Percentiles rank a stretch among this genome's conserved stretches.
Evolutionary conservation across 2,888 invertebrate species (phyloP).

Genomic region (Elgonia sp.): DNA sequence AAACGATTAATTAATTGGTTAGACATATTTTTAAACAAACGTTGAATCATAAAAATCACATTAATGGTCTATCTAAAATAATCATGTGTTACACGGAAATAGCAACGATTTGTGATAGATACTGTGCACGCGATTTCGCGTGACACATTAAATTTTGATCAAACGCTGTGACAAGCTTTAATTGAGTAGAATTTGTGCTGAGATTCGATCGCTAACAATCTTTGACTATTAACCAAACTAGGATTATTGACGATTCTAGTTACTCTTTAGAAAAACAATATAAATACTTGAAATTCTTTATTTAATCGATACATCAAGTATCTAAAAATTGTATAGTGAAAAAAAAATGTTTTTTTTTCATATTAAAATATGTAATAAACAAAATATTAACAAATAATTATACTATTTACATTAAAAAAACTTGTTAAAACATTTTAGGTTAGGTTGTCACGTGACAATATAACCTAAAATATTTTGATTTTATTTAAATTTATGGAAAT

Average conservation of each 20-base stretch:
- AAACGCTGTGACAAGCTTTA: constrained; percentile 31
- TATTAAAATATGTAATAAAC: too few species aligned
- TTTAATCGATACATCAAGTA: too few species aligned
- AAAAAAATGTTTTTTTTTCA: too few species aligned
- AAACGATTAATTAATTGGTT: neutral
- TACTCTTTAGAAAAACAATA: neutral
- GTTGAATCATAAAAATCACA: constrained; percentile 20
- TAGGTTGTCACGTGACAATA: too few species aligned
- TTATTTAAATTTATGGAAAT: too few species aligned
- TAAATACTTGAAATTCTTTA: neutral
- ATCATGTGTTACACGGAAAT: constrained; percentile 27
- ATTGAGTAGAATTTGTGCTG: constrained; percentile 30
- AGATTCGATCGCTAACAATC: constrained; percentile 11
- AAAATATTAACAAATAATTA: too few species aligned
- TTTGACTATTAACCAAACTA: constrained; percentile 22
- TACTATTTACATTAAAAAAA: too few species aligned
- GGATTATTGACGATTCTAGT: neutral
- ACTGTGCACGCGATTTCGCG: constrained; percentile 39
- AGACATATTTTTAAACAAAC: neutral
- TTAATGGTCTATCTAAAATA: constrained; percentile 23
- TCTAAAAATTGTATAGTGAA: too few species aligned
- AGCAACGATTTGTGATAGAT: constrained; percentile 29
- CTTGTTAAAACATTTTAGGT: too few species aligned
- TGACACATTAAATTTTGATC: constrained; percentile 50
- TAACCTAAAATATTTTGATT: too few species aligned